Percentiles rank a stretch among this genome's conserved stretches.
Evolutionary conservation across 2,888 invertebrate species (phyloP).

Genomic region (Tetropium fuscum): DNA sequence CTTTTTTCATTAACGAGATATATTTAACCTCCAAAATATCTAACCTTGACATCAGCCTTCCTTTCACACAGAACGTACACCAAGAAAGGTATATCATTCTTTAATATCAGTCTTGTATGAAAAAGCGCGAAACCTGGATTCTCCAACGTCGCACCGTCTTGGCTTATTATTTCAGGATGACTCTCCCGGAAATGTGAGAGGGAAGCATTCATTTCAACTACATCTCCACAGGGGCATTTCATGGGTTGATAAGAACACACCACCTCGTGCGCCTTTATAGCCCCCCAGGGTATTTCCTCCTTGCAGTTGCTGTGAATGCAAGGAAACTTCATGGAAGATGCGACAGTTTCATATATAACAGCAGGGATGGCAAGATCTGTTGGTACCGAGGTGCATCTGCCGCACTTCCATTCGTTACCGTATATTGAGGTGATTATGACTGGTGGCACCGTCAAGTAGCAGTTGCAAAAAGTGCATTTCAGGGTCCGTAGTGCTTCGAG

Average conservation of each 20-base stretch:
- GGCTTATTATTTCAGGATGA: constrained; percentile 2
- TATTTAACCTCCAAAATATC: no score
- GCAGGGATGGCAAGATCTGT: neutral
- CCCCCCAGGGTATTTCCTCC: constrained; percentile 9
- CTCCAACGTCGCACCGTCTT: neutral
- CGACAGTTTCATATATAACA: neutral
- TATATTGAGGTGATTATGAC: neutral
- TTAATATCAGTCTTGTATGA: constrained; percentile 2
- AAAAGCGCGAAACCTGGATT: constrained; percentile 1
- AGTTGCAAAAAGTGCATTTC: constrained; percentile 8
- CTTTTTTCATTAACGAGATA: no score
- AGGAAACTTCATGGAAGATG: constrained; percentile 1
- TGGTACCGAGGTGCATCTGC: neutral
- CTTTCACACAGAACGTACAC: constrained; percentile 2
- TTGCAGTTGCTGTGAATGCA: constrained; percentile 14
- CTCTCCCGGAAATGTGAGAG: neutral
- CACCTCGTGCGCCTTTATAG: constrained; percentile 5
- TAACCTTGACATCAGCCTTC: constrained; percentile 2
- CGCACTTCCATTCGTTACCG: constrained; percentile 9
- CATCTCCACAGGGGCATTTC: constrained; percentile 10
- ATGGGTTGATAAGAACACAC: constrained; percentile 11
- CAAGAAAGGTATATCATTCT: constrained; percentile 7
- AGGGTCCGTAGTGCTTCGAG: neutral
- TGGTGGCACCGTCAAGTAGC: constrained; percentile 2
- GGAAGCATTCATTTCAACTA: neutral